Percentiles rank a stretch among this genome's conserved stretches.
Conservation (phyloP, 2,888 invertebrate species). For the Saturnia pavonia region DNA sequence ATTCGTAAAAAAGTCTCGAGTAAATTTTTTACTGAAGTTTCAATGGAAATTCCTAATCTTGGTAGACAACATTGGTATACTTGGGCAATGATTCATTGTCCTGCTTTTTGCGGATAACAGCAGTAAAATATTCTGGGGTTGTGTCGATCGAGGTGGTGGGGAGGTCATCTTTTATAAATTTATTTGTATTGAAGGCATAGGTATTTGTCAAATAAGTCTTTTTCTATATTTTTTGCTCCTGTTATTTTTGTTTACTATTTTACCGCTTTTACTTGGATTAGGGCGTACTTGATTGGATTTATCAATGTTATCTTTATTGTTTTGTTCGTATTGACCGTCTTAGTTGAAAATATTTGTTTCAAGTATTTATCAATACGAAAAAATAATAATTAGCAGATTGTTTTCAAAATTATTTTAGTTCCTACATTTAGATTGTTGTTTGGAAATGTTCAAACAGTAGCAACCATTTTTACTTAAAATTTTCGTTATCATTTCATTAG, state of each 20-base stretch:
- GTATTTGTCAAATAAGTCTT: not conserved
- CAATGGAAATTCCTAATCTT: slow-evolving; percentile 41
- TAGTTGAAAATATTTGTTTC: slow-evolving; percentile 4
- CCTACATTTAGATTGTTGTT: too few relatives aligned
- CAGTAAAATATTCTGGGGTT: slow-evolving; percentile 39
- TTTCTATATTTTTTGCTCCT: not conserved
- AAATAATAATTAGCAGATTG: not conserved
- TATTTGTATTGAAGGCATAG: not conserved
- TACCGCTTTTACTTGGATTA: slow-evolving; percentile 42
- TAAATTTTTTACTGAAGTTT: slow-evolving; percentile 46
- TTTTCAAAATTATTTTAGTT: not conserved
- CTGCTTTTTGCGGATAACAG: slow-evolving; percentile 61
- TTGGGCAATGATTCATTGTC: slow-evolving; percentile 70
- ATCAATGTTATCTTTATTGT: slow-evolving; percentile 22
- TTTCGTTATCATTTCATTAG: too few relatives aligned
- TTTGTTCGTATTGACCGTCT: slow-evolving; percentile 15
- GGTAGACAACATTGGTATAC: slow-evolving; percentile 4
- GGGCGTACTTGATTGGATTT: slow-evolving; percentile 21
- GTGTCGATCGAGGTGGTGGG: slow-evolving; percentile 1
- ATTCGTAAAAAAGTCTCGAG: slow-evolving; percentile 54
- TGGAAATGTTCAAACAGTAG: too few relatives aligned
- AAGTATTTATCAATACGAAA: slow-evolving; percentile 18
- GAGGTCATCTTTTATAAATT: slow-evolving; percentile 9
- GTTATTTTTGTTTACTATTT: slow-evolving; percentile 71
- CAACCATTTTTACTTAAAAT: too few relatives aligned